Base-by-base conservation (phyloP, 1,140 invertebrate genomes). In the Drosophila lowei region DNA sequence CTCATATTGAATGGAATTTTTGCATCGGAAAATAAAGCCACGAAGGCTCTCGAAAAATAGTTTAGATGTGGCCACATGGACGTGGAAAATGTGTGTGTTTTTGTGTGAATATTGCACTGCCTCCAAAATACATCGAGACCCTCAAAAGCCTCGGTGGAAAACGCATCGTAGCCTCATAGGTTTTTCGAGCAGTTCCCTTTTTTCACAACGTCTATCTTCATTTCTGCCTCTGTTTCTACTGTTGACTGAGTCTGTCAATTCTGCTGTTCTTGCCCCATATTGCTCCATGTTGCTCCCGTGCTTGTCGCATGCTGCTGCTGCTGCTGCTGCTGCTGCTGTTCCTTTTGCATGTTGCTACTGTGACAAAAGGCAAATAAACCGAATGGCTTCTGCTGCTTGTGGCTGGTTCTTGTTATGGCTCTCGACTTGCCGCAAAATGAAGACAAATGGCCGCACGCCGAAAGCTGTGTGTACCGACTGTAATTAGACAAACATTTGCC, bases 401-500 rank as follows among this genome's bases (percentile, higher is more conserved):
- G 52, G 38, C 21, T 25, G 30, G 25, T 59, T 11, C 34, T 38
- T 34, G 30, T 34, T 34, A 34, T 34, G 30, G 30, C 30, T 34
- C 30, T 9, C 9, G n/a, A n/a, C 9, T 34, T 38, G 79, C 72
- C 68, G 72, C 78, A 88, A 75, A 88, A 88, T 88, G 71, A 79
- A 88, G 83, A 88, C 83, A 88, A 81, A 88, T 88, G 83, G 75
- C 73, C 65, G 83, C 57, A 64, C 75, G 83, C 74, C 88, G 83
- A 88, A 88, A 88, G 83, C 83, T 88, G 83, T 88, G 66, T 70
- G 66, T 70, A 53, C 66, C 64, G 66, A 70, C 64, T 68, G 64
- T 88, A 88, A 88, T 88, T 88, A 88, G 83, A 88, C 83, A 88
- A 86, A 86, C 78, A 88, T 86, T 86, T 88, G 76, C 54, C 72